Percentiles rank a stretch among this genome's conserved stretches.
These are phyloP conservation scores for Polypterus bichir DNA, from an alignment of 2,113 vertebrate genomes.

Conservation along the genomic window DNA sequence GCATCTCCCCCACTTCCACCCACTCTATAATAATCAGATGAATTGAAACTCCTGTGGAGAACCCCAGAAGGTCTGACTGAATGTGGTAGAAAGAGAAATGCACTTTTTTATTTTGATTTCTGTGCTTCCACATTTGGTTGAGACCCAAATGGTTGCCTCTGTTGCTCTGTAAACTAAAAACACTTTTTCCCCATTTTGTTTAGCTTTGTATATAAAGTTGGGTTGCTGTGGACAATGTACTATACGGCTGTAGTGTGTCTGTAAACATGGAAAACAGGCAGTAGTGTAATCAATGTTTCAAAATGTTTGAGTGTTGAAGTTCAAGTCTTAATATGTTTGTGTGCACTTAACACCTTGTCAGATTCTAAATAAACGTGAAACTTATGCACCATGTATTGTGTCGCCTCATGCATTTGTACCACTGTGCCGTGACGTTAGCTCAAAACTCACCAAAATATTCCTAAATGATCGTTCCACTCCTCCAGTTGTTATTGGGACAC, in stretches of 20 bases:
- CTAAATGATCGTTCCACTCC: no score
- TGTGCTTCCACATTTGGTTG: slow-evolving; percentile 40
- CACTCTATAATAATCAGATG: neutral
- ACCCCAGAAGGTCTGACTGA: slow-evolving; percentile 21
- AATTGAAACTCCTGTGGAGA: slow-evolving; percentile 11
- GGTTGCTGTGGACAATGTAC: slow-evolving; percentile 62
- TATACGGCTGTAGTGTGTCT: slow-evolving; percentile 45
- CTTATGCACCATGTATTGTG: slow-evolving; percentile 53
- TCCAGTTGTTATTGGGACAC: no score
- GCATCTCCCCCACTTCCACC: neutral
- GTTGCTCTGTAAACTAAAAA: slow-evolving; percentile 32
- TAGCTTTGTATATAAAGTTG: slow-evolving; percentile 52
- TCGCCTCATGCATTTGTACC: neutral
- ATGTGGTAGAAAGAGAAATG: slow-evolving; percentile 24
- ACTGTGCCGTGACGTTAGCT: no score
- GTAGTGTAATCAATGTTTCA: slow-evolving; percentile 57
- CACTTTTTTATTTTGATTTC: slow-evolving; percentile 27
- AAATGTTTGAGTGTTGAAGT: slow-evolving; percentile 55
- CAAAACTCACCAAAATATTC: no score
- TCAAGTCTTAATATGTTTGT: slow-evolving; percentile 61
- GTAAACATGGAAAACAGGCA: slow-evolving; percentile 41
- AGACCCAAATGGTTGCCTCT: slow-evolving; percentile 20
- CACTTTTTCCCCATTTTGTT: slow-evolving; percentile 18
- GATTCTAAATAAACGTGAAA: slow-evolving; percentile 84
- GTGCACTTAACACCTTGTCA: slow-evolving; percentile 70